Evolutionary conservation across 2,888 invertebrate genomes (phyloP).

Genomic region (Drosophila koepferae): DNA sequence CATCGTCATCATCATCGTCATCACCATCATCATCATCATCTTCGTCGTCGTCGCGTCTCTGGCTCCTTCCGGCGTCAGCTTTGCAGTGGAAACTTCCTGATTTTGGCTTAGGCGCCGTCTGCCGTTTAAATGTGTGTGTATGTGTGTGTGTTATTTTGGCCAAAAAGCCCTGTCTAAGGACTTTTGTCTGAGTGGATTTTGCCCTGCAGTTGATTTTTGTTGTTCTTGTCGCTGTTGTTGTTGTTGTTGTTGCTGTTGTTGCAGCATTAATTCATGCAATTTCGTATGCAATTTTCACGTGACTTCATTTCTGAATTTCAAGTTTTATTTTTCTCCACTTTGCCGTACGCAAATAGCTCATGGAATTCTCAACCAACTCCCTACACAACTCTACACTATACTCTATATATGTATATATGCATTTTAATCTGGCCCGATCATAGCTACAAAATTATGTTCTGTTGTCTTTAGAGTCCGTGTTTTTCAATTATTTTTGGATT

Average conservation of each 20-base stretch:
- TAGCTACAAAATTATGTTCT: conserved; percentile 73
- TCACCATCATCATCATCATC: conserved; percentile 32
- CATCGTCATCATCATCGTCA: conserved; percentile 5
- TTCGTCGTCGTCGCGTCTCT: conserved; percentile 48
- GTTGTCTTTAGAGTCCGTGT: conserved; percentile 25
- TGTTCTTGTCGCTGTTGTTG: not conserved
- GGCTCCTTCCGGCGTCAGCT: conserved; percentile 67
- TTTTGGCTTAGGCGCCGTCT: conserved; percentile 60
- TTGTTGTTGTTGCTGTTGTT: not conserved
- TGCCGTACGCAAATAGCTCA: conserved; percentile 33
- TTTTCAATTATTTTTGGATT: conserved; percentile 57
- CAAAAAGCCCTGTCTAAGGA: conserved; percentile 83
- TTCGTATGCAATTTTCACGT: conserved; percentile 70
- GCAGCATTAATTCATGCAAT: conserved; percentile 75
- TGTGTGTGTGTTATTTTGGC: conserved; percentile 74
- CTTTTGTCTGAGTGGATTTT: conserved; percentile 84
- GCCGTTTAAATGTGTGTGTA: conserved; percentile 43
- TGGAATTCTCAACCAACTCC: conserved; percentile 35
- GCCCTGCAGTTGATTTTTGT: conserved; percentile 44
- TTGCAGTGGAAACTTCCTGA: conserved; percentile 79
- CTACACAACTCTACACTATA: not conserved
- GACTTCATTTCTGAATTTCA: conserved; percentile 45
- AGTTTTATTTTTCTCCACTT: conserved; percentile 25
- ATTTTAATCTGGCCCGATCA: conserved; percentile 35
- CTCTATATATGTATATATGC: conserved; percentile 1